Percentiles rank a stretch among this genome's conserved stretches.
Evolutionary conservation across 1,140 invertebrate genomes (phyloP).

Genomic region (Epicauta chinensis): DNA sequence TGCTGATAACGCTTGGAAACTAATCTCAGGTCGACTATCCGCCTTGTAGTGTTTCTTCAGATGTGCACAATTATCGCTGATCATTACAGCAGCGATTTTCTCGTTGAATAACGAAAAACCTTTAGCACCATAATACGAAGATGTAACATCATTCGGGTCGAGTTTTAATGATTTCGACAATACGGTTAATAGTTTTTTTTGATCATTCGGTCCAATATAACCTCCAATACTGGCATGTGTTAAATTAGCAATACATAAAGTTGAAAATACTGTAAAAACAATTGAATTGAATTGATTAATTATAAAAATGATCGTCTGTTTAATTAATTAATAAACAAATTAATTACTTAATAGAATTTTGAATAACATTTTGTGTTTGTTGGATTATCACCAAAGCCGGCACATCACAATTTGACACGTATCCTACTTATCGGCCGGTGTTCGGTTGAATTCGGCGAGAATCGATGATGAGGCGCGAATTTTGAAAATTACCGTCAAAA

Average conservation of each 20-base stretch:
- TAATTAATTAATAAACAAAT: neutral
- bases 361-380: neutral
- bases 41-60: conserved; percentile 25
- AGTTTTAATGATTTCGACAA: conserved; percentile 22
- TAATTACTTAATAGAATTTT: neutral
- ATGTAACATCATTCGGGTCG: conserved; percentile 24
- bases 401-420: conserved; percentile 6
- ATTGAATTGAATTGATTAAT: neutral
- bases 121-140: conserved; percentile 29
- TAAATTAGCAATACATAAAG: neutral
- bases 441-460: no score
- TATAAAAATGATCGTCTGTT: neutral
- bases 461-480: no score
- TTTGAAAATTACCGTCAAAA: no score
- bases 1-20: conserved; percentile 30
- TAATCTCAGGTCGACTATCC: conserved; percentile 23
- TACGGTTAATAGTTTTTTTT: conserved; percentile 28
- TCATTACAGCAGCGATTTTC: conserved; percentile 18
- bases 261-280: conserved; percentile 1
- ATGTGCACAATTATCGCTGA: conserved; percentile 26
- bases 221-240: conserved; percentile 30
- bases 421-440: neutral
- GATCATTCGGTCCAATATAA: conserved; percentile 29
- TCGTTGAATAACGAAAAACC: conserved; percentile 30
- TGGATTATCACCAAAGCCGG: neutral